Percentiles rank a stretch among this genome's conserved stretches.
Conservation (phyloP, 2,797 vertebrate genomes). For the Falco berigora region DNA sequence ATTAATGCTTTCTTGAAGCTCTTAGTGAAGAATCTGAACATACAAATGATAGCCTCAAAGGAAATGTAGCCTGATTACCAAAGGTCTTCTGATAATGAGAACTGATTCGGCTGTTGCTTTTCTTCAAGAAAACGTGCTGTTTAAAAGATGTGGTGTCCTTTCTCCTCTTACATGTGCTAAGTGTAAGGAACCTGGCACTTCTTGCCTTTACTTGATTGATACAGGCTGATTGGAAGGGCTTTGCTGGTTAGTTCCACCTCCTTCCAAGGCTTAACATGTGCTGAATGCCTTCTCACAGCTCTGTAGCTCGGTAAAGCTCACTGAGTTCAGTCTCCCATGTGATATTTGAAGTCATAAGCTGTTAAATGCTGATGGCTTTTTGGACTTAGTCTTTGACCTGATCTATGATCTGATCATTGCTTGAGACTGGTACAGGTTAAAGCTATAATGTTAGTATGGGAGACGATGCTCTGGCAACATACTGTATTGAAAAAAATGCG, state of each 20-base stretch:
- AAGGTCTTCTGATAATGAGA: background rate
- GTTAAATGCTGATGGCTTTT: background rate
- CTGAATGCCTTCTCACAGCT: background rate
- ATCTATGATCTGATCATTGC: background rate
- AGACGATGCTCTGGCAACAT: background rate
- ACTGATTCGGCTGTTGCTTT: background rate
- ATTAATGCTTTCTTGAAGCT: background rate
- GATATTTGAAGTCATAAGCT: background rate
- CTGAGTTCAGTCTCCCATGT: background rate
- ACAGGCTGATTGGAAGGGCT: background rate
- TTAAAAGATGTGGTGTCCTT: background rate
- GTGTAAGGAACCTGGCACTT: background rate
- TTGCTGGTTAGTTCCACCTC: background rate
- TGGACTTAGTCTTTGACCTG: background rate
- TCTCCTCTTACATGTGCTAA: background rate
- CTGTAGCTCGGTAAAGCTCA: background rate
- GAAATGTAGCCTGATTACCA: background rate
- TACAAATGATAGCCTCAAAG: background rate
- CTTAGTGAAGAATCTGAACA: background rate
- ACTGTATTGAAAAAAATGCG: background rate
- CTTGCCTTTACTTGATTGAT: background rate
- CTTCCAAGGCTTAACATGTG: background rate
- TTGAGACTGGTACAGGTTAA: background rate
- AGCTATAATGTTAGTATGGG: background rate
- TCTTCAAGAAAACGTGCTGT: background rate